Evolutionary conservation across 92 coral and sea anemone genomes (phyloP).

Genomic region (Parazoanthus atlanticus): DNA sequence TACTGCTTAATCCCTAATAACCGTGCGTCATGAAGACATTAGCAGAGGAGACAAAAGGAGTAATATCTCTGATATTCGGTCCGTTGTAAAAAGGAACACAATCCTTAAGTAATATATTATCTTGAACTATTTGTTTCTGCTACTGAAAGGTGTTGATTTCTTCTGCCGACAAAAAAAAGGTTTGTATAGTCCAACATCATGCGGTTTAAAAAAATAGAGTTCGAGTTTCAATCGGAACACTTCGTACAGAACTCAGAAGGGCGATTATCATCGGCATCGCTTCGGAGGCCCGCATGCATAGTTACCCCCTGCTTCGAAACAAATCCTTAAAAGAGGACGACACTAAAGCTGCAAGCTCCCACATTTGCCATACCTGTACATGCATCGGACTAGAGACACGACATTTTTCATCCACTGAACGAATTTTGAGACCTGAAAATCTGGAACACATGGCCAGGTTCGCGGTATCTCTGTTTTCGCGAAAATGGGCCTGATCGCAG

Average conservation of each 20-base stretch:
- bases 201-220: neutral
- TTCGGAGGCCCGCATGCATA: neutral
- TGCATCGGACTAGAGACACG: neutral
- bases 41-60: constrained; percentile 5
- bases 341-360: too few relatives aligned
- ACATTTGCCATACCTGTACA: neutral
- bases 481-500: too few relatives aligned
- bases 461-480: too few relatives aligned
- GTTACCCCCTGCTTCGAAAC: constrained; percentile 26
- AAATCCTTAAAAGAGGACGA: neutral
- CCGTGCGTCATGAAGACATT: neutral
- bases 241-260: neutral
- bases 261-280: neutral
- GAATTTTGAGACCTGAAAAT: neutral
- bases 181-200: neutral
- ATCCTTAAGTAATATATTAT: neutral
- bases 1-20: constrained; percentile 5
- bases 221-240: neutral
- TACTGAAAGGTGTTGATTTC: neutral
- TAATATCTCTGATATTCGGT: constrained; percentile 7
- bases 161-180: neutral
- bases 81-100: neutral
- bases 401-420: neutral
- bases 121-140: neutral
- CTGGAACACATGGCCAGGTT: too few relatives aligned